Conservation (phyloP, 1,140 invertebrate genomes). For the Hetaerina americana region DNA sequence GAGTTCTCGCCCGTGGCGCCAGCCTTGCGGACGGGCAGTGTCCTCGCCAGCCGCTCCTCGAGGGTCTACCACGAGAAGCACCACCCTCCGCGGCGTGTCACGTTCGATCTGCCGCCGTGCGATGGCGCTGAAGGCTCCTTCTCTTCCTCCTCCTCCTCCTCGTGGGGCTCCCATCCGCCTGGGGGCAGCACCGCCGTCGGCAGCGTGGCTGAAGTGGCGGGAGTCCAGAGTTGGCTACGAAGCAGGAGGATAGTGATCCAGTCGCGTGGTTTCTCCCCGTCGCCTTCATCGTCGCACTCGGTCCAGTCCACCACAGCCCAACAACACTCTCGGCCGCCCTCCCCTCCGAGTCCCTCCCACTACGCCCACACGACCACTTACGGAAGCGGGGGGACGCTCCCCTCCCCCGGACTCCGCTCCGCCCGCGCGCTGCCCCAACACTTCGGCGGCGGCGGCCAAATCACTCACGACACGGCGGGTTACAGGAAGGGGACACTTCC, state of each 20-base stretch:
- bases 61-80: background rate
- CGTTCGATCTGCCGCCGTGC: background rate
- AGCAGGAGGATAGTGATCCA: background rate
- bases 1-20: background rate
- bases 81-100: background rate
- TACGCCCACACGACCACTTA: too few relatives aligned
- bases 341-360: too few relatives aligned
- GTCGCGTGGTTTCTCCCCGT: background rate
- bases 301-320: too few relatives aligned
- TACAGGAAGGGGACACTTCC: background rate
- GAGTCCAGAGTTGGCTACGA: conserved; percentile 12
- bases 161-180: background rate
- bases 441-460: background rate
- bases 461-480: background rate
- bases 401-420: background rate
- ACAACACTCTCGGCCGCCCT: too few relatives aligned
- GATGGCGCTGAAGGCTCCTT: background rate
- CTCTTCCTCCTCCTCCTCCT: too few relatives aligned
- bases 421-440: background rate
- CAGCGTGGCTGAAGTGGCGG: background rate
- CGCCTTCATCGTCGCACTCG: too few relatives aligned
- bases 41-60: background rate
- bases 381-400: too few relatives aligned
- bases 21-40: background rate
- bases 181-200: background rate